phyloP scores from a whole-genome alignment of 2,113 vertebrate species.

The Misgurnus anguillicaudatus region DNA sequence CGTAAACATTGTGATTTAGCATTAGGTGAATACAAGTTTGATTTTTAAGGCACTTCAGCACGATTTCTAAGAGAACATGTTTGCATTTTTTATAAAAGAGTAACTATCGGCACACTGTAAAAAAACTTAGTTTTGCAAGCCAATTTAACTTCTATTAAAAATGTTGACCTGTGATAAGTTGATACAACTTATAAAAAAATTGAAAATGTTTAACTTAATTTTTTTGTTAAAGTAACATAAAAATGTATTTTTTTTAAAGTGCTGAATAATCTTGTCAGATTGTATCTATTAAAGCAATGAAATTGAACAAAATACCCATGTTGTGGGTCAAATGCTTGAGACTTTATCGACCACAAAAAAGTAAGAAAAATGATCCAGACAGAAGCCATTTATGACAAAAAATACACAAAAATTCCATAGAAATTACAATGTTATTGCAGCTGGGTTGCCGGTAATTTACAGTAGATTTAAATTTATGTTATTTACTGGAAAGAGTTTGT shows the following conservation, averaged over 20 bases:
- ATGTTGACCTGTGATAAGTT: too few relatives aligned
- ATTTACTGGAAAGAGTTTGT: too few relatives aligned
- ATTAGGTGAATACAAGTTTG: conserved; percentile 8
- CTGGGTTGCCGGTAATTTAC: too few relatives aligned
- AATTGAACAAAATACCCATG: not conserved
- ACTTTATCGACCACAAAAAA: not conserved
- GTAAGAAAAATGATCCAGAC: not conserved
- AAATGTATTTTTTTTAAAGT: too few relatives aligned
- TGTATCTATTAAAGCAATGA: not conserved
- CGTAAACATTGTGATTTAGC: conserved; percentile 54
- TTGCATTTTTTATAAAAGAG: conserved; percentile 39
- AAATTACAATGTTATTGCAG: too few relatives aligned
- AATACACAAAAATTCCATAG: too few relatives aligned
- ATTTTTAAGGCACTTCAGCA: not conserved
- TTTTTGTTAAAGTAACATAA: too few relatives aligned
- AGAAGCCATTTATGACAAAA: not conserved
- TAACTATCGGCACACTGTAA: not conserved
- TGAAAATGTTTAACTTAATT: too few relatives aligned
- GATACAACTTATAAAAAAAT: too few relatives aligned
- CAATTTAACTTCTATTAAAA: too few relatives aligned
- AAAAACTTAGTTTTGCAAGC: too few relatives aligned
- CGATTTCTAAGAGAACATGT: not conserved
- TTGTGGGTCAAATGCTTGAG: not conserved
- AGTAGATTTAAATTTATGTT: too few relatives aligned
- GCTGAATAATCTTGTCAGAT: not conserved